phyloP scores from a whole-genome alignment of 2,113 vertebrate species.

The Nycticorax nycticorax region DNA sequence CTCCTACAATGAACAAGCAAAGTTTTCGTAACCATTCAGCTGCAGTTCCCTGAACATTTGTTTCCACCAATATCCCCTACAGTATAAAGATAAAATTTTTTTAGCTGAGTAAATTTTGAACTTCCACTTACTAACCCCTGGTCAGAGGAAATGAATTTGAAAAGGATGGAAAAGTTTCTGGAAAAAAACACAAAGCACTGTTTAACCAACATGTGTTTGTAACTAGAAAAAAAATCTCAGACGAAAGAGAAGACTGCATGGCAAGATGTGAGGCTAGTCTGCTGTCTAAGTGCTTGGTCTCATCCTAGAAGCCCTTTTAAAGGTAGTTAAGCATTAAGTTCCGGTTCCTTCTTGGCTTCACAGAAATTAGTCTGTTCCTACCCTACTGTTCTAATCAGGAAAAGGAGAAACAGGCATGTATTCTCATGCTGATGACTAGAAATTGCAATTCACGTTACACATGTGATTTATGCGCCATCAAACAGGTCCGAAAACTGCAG shows the following conservation, averaged over 20 bases:
- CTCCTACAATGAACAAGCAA: constrained; percentile 70
- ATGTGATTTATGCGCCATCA: neutral
- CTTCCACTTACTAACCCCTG: neutral
- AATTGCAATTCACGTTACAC: neutral
- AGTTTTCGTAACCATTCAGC: neutral
- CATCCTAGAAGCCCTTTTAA: neutral
- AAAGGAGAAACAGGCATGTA: neutral
- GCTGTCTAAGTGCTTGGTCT: neutral
- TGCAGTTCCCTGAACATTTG: neutral
- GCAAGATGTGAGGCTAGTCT: neutral
- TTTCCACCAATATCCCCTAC: neutral
- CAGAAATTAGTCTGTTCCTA: neutral
- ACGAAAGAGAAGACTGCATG: neutral
- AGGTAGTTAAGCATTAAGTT: neutral
- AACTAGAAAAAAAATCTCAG: neutral
- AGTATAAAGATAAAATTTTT: neutral
- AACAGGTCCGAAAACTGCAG: neutral
- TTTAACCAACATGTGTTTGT: neutral
- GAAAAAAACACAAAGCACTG: neutral
- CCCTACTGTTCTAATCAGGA: neutral
- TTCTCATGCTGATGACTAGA: neutral
- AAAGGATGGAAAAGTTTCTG: neutral
- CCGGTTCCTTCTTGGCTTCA: neutral
- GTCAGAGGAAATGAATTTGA: neutral
- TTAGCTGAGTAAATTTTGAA: neutral